Evolutionary conservation across 1,140 invertebrate genomes (phyloP).

Genomic region (Drepana arcuata): DNA sequence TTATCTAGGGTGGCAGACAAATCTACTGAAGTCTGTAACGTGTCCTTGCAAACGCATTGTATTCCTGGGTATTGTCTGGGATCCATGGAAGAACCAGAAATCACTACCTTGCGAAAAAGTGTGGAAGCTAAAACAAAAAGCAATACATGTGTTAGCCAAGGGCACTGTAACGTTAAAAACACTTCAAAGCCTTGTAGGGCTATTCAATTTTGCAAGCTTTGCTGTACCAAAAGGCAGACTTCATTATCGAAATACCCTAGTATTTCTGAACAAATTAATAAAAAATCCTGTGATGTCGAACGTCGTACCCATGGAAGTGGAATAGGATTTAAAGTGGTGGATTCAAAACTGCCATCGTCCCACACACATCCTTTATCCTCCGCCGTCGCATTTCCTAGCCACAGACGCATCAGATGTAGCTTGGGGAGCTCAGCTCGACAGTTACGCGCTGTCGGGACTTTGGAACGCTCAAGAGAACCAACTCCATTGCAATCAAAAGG

Average conservation of each 20-base stretch:
- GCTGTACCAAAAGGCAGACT: conserved; percentile 64
- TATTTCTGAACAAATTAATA: neutral
- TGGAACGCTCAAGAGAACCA: conserved; percentile 18
- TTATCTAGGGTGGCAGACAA: conserved; percentile 29
- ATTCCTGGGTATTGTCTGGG: conserved; percentile 34
- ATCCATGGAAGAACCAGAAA: conserved; percentile 24
- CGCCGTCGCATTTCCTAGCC: conserved; percentile 17
- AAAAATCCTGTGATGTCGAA: neutral
- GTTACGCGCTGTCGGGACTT: conserved; percentile 6
- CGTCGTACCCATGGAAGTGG: neutral
- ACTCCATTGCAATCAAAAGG: conserved; percentile 32
- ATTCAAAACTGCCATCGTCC: conserved; percentile 7
- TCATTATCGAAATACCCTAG: conserved; percentile 12
- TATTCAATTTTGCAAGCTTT: conserved; percentile 63
- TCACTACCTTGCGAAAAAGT: conserved; percentile 19
- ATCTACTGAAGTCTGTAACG: conserved; percentile 28
- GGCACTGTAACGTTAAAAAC: conserved; percentile 15
- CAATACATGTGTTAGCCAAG: conserved; percentile 5
- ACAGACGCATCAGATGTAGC: conserved; percentile 33
- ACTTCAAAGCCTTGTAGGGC: conserved; percentile 12
- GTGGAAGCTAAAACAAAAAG: conserved; percentile 10
- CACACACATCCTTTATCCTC: conserved; percentile 4
- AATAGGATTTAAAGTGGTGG: conserved; percentile 7
- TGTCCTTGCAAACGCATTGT: conserved; percentile 24
- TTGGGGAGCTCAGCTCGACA: conserved; percentile 32